Base-by-base conservation (phyloP, 2,888 invertebrate genomes). In the Chydorus sphaericus region DNA sequence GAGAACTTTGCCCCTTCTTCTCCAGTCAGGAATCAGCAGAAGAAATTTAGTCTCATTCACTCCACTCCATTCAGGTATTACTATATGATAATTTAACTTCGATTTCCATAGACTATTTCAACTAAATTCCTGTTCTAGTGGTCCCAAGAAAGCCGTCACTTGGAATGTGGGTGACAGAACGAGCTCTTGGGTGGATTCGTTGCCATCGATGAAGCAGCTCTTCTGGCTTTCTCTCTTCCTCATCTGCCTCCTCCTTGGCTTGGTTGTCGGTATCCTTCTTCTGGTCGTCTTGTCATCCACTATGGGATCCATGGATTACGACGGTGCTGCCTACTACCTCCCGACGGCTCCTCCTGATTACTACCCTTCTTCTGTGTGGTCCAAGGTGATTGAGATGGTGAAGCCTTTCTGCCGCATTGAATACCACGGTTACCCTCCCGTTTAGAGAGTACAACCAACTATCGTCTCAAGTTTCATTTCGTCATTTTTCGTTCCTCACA, bases 361-460 rank as follows among this genome's bases (percentile, higher is more conserved):
- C 26, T 26, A 44, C 26, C 6, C 44, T 20, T 20, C 44, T 10
- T 23, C 44, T 44, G 23, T 44, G 5, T 14, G 14, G 10, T 44
- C 44, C n/a, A 44, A 44, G 44, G 20, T 44, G 28, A 26, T 44
- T 28, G 44, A 44, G 10, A 44, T 44, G 10, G n/a, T 44, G 14
- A 44, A 44, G 11, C 44, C 44, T 26, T 44, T 16, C 44, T 44
- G 44, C 44, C 3, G 6, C 8, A 44, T 44, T n/a, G 44, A 44
- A 10, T 44, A 44, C 26, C 44, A 44, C 28, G 44, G 44, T 44
- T 44, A 28, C 14, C 44, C 44, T 44, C 44, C 44, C 26, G 44
- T 44, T 26, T 44, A 44, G 44, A n/a, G n/a, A 44, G 28, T 8
- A 26, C 44, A 7, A 20, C 44, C 7, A 23, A 10, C 7, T 10